Conservation (phyloP, 2,113 vertebrate species). For the Alethe diademata region DNA sequence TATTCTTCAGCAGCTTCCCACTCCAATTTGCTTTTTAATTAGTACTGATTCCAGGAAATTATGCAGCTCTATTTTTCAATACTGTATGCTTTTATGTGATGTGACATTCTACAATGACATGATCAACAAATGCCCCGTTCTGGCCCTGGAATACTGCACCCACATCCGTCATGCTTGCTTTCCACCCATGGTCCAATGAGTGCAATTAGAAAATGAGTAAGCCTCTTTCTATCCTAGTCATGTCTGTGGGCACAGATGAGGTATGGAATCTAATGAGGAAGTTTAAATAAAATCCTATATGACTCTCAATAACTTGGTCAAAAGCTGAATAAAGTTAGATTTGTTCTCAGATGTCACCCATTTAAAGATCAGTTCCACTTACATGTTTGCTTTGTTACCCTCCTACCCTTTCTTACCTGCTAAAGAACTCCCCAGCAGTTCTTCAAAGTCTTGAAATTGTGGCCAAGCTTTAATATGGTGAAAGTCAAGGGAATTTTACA, state of each 20-base stretch:
- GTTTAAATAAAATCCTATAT: not conserved
- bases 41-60: conserved; percentile 15
- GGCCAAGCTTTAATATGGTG: not conserved
- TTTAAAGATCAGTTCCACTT: not conserved
- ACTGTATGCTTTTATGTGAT: not conserved
- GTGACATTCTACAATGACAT: not conserved
- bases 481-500: not conserved
- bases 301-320: not conserved
- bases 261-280: not conserved
- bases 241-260: not conserved
- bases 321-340: not conserved
- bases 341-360: not conserved
- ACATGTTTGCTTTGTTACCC: not conserved
- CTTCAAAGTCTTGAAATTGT: not conserved
- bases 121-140: not conserved
- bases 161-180: not conserved
- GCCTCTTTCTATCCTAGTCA: not conserved
- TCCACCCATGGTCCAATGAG: not conserved
- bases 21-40: conserved; percentile 38
- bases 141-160: not conserved
- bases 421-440: not conserved
- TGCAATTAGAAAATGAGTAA: conserved; percentile 2
- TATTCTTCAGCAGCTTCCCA: not conserved
- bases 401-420: not conserved
- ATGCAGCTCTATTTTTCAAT: not conserved